These are phyloP conservation scores for Sciurus carolinensis DNA, from an alignment of 2,797 vertebrate species.

Conservation along the genomic window DNA sequence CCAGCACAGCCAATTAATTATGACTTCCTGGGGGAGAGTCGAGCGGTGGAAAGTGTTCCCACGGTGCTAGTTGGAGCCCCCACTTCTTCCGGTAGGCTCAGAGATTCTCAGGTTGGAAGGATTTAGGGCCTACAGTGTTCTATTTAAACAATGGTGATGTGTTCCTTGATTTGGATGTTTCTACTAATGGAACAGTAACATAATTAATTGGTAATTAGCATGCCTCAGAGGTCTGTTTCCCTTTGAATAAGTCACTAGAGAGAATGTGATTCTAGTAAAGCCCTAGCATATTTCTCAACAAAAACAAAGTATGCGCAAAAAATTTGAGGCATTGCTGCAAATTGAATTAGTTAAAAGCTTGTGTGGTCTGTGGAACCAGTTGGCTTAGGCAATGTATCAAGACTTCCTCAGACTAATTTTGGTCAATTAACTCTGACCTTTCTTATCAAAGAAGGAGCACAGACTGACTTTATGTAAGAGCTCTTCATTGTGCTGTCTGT, in stretches of 20 bases:
- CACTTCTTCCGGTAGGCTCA: not conserved
- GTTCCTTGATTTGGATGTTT: constrained; percentile 63
- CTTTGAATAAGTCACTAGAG: constrained; percentile 67
- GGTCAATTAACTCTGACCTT: constrained; percentile 35
- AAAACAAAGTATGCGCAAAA: constrained; percentile 33
- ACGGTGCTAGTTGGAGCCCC: not conserved
- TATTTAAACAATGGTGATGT: constrained; percentile 31
- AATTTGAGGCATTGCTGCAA: not conserved
- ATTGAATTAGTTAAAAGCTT: not conserved
- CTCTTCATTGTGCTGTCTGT: not conserved
- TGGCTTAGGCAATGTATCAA: not conserved
- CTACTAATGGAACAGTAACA: constrained; percentile 70
- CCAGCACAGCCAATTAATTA: constrained; percentile 68
- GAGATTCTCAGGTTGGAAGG: not conserved
- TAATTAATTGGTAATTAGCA: constrained; percentile 79
- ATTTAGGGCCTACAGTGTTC: not conserved
- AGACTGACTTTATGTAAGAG: not conserved
- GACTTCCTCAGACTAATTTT: not conserved
- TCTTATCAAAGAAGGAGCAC: constrained; percentile 16
- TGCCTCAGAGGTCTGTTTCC: constrained; percentile 72
- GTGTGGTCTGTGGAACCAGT: not conserved
- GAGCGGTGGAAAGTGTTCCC: not conserved
- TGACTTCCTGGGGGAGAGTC: constrained; percentile 42
- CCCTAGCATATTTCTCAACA: not conserved
- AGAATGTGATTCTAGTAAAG: constrained; percentile 57